Evolutionary conservation across 2,113 vertebrate genomes (phyloP).

Genomic region (Accipiter cooperii): DNA sequence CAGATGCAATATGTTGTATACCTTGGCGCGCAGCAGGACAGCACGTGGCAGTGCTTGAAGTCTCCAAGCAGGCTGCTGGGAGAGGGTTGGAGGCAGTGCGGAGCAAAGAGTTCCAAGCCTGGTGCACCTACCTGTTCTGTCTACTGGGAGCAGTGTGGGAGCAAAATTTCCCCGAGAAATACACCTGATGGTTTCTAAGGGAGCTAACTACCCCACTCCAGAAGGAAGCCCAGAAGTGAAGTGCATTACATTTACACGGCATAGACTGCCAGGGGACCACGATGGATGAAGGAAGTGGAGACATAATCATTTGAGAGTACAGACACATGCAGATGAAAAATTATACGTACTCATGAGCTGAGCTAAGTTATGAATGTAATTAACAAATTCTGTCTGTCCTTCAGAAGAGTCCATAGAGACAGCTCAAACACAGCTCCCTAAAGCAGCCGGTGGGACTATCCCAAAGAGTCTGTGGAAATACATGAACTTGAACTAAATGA

Average conservation of each 20-base stretch:
- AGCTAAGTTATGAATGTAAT: background rate
- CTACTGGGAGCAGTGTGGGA: background rate
- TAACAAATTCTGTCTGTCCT: background rate
- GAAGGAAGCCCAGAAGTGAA: background rate
- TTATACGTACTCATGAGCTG: background rate
- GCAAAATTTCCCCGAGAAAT: background rate
- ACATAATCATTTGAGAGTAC: background rate
- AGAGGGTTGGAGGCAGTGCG: background rate
- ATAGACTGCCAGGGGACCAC: background rate
- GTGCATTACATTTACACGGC: background rate
- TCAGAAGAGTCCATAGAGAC: background rate
- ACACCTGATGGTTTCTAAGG: background rate
- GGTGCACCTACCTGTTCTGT: background rate
- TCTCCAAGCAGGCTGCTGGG: background rate
- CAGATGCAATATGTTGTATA: fast-evolving
- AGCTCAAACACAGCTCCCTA: background rate
- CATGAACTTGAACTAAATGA: background rate
- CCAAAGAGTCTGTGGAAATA: background rate
- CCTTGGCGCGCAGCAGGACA: fast-evolving
- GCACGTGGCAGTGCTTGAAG: background rate
- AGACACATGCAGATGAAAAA: background rate
- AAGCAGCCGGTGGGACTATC: background rate
- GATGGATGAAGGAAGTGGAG: background rate
- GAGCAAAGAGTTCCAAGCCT: background rate
- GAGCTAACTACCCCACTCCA: background rate